These are phyloP conservation scores for Martes martes DNA, from an alignment of 2,113 vertebrate genomes.

Conservation along the genomic window DNA sequence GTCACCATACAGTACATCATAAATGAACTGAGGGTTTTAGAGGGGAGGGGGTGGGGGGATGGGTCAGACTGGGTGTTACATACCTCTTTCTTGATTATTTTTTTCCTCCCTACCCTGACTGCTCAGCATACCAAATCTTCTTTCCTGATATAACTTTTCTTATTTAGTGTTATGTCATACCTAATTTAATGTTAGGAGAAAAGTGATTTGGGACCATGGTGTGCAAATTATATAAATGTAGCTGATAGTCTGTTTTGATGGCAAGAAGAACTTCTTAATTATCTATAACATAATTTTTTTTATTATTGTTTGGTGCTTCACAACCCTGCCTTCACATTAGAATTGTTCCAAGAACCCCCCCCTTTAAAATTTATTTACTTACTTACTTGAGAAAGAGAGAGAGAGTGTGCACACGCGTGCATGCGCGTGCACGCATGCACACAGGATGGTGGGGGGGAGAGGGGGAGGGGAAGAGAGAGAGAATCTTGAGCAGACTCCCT, in stretches of 20 bases:
- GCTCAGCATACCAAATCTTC: neutral
- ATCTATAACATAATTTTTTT: neutral
- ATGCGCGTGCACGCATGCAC: too few species aligned
- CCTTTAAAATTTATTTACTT: neutral
- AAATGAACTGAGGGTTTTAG: too few species aligned
- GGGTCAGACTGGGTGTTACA: too few species aligned
- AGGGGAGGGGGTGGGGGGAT: too few species aligned
- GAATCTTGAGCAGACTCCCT: neutral
- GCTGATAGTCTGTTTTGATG: neutral
- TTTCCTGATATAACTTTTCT: neutral
- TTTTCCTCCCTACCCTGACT: neutral
- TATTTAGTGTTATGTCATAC: neutral
- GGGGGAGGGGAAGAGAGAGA: neutral
- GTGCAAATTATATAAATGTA: neutral
- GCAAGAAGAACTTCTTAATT: neutral
- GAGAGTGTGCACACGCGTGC: neutral
- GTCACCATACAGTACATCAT: too few species aligned
- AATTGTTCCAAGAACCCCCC: neutral
- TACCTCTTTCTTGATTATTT: neutral
- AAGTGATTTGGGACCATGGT: neutral
- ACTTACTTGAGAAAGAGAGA: neutral
- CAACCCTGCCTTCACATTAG: neutral
- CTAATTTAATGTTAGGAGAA: neutral
- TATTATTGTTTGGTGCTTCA: neutral
- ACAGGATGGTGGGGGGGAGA: rapidly evolving